Conservation (phyloP, 2,888 invertebrate species). For the Antheraea yamamai region DNA sequence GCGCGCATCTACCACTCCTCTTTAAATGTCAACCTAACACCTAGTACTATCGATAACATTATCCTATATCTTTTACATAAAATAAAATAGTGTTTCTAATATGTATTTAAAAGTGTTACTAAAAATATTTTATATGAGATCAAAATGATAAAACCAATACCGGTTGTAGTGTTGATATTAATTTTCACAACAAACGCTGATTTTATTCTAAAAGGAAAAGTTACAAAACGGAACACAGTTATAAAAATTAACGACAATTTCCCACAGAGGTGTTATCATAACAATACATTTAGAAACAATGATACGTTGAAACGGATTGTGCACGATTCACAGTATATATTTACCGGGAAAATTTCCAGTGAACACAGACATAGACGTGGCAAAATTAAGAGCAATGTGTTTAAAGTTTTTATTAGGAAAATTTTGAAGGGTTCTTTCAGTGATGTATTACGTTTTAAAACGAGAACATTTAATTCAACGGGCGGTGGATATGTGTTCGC, state of each 20-base stretch:
- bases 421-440: conserved; percentile 71
- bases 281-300: conserved; percentile 71
- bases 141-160: conserved; percentile 58
- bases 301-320: conserved; percentile 66
- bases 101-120: conserved; percentile 26
- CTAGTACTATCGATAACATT: conserved; percentile 14
- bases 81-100: conserved; percentile 15
- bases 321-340: conserved; percentile 71
- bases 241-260: conserved; percentile 66
- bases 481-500: conserved; percentile 67
- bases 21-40: conserved; percentile 17
- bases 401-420: conserved; percentile 74
- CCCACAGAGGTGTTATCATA: conserved; percentile 62
- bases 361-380: conserved; percentile 59
- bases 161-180: conserved; percentile 48
- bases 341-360: conserved; percentile 77
- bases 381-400: conserved; percentile 61
- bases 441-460: conserved; percentile 73
- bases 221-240: conserved; percentile 73
- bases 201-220: conserved; percentile 67
- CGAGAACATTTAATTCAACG: conserved; percentile 68
- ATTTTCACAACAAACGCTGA: conserved; percentile 56
- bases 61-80: background rate
- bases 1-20: conserved; percentile 55
- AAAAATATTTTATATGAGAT: conserved; percentile 34